These are phyloP conservation scores for Epizoanthus ramosus DNA, from an alignment of 92 coral and sea anemone genomes.

Conservation along the genomic window DNA sequence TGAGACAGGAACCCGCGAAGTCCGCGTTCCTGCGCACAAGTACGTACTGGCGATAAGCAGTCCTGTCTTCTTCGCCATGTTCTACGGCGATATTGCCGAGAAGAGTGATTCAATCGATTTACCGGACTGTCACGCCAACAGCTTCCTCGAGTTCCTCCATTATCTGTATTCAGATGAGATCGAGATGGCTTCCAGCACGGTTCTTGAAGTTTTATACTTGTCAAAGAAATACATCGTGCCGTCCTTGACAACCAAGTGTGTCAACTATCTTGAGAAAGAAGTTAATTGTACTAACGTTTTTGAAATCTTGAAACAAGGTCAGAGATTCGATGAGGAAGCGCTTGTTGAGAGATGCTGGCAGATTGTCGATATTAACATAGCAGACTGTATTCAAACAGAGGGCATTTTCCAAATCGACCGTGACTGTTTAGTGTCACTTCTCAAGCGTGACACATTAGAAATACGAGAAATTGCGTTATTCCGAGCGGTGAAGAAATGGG, in stretches of 20 bases:
- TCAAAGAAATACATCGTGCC: conserved; percentile 63
- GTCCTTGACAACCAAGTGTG: conserved; percentile 37
- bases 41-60: conserved; percentile 49
- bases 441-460: conserved; percentile 56
- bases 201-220: conserved; percentile 50
- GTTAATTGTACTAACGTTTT: conserved; percentile 51
- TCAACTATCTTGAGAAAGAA: conserved; percentile 48
- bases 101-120: conserved; percentile 44
- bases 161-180: conserved; percentile 53
- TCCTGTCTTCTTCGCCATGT: conserved; percentile 47
- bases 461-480: conserved; percentile 51
- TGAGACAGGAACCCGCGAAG: neutral
- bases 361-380: conserved; percentile 45
- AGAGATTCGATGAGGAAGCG: conserved; percentile 49
- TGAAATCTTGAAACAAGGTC: conserved; percentile 45
- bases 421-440: conserved; percentile 41
- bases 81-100: conserved; percentile 60
- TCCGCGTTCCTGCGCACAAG: conserved; percentile 52
- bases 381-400: conserved; percentile 46
- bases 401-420: conserved; percentile 39
- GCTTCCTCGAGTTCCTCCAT: conserved; percentile 46
- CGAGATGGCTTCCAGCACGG: conserved; percentile 36
- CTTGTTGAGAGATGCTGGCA: conserved; percentile 57
- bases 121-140: conserved; percentile 46
- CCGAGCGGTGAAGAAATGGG: conserved; percentile 47